phyloP scores from a whole-genome alignment of 1,140 invertebrate genomes.

The Nylanderia fulva region DNA sequence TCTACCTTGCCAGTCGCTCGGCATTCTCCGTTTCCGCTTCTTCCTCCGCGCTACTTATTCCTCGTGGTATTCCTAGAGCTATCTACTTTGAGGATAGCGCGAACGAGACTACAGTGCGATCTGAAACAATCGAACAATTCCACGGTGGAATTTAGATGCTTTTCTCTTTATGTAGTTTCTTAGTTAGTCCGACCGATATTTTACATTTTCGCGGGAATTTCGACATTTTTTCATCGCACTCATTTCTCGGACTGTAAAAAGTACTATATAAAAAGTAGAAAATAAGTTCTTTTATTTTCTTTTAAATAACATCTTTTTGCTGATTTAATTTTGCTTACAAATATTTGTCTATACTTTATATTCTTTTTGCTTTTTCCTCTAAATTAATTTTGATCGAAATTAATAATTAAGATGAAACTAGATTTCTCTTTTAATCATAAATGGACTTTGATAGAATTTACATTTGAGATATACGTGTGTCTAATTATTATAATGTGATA shows the following conservation, averaged over 20 bases:
- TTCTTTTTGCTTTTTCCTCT: not conserved
- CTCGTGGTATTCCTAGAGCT: too few relatives aligned
- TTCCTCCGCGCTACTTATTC: not conserved
- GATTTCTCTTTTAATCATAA: not conserved
- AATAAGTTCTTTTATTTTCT: not conserved
- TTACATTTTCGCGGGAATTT: not conserved
- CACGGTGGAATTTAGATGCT: not conserved
- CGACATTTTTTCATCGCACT: not conserved
- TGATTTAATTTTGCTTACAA: not conserved
- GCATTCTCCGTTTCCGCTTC: conserved; percentile 51
- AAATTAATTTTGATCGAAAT: not conserved
- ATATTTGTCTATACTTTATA: not conserved
- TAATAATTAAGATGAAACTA: not conserved
- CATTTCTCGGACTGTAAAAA: not conserved
- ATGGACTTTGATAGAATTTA: not conserved
- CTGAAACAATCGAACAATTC: conserved; percentile 18
- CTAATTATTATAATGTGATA: not conserved
- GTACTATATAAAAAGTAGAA: too few relatives aligned
- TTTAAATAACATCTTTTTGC: not conserved
- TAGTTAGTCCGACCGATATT: not conserved
- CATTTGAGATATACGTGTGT: not conserved
- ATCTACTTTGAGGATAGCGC: not conserved
- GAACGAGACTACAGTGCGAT: conserved; percentile 1
- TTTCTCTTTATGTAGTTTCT: not conserved
- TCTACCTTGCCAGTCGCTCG: not conserved